Base-by-base conservation (phyloP, 2,113 vertebrate species). In the Amphiprion percula region DNA sequence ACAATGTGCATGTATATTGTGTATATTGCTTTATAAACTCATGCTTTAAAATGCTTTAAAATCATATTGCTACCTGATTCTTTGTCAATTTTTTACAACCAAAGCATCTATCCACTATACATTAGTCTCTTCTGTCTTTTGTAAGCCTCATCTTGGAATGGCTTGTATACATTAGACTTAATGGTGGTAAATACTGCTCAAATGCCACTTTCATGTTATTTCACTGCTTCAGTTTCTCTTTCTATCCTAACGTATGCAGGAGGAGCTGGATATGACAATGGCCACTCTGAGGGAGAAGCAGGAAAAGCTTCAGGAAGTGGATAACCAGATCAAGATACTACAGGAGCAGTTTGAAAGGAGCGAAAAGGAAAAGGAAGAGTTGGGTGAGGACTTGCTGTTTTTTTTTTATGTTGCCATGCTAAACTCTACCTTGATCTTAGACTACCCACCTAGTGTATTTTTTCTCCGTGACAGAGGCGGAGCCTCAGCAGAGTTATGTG, bases 221-320 rank as follows among this genome's bases (percentile, higher is more conserved):
- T 58, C 5, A 1, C 6, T 17, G 1, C 1, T 23, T 23, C 10
- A 6, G 10, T 76, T 49, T 59, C 28, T 6, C 4, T n/a, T 1
- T 41, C 10, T 58, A 4, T 61, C 46, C 11, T 15, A 63, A 85
- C 9, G 53, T 10, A 14, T 63, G 52, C 82, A 96, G 96, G 88
- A 84, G n/a, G 96, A 97, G 73, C 94, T 97, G 68, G 95, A 96
- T 54, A 24, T 74, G 16, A 96, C 95, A 3, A 91, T 96, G 94
- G 81, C 90, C 49, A 95, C 94, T 17, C 88, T 97, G 59, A 90
- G 7, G 83, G 94, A 96, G 74, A 96, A 97, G 67, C 95, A 96
- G 83, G 64, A 76, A 2, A 90, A 95, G 77, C 86, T 97, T 33
- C 94, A 87, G 82, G 84, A 95, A 41, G 94, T 96, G 14, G 95